Evolutionary conservation across 1,140 invertebrate species (phyloP).

Genomic region (Drosophila rhopaloa): DNA sequence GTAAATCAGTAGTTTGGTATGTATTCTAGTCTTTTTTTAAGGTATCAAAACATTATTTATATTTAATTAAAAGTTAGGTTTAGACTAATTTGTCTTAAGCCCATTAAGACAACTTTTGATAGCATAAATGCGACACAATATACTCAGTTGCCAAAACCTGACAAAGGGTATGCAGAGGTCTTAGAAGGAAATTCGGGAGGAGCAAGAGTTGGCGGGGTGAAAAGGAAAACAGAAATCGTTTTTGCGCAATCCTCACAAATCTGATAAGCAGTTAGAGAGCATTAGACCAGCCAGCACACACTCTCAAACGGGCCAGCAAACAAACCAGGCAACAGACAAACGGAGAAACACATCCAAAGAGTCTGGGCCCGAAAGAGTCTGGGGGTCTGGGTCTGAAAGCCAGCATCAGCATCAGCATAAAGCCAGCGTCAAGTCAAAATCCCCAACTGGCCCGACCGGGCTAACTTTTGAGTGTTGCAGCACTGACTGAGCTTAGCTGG

Average conservation of each 20-base stretch:
- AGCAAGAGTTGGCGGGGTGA: constrained; percentile 8
- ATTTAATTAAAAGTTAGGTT: too few relatives aligned
- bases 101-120: background rate
- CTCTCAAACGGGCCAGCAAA: constrained; percentile 25
- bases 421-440: constrained; percentile 67
- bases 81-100: background rate
- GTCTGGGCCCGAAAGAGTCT: constrained; percentile 20
- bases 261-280: constrained; percentile 79
- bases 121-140: background rate
- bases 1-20: too few relatives aligned
- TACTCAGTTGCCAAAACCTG: background rate
- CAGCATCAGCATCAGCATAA: constrained; percentile 50
- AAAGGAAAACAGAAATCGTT: constrained; percentile 64
- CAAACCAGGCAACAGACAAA: constrained; percentile 39
- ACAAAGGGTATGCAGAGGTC: constrained; percentile 26
- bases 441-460: constrained; percentile 63
- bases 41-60: too few relatives aligned
- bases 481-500: constrained; percentile 55
- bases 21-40: too few relatives aligned
- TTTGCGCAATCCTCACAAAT: constrained; percentile 76
- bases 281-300: constrained; percentile 64
- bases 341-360: constrained; percentile 45
- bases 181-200: constrained; percentile 20
- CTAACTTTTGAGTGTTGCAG: constrained; percentile 66
- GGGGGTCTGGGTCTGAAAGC: constrained; percentile 21